Evolutionary conservation across 2,797 vertebrate species (phyloP).

Genomic region (Setipinna tenuifilis): DNA sequence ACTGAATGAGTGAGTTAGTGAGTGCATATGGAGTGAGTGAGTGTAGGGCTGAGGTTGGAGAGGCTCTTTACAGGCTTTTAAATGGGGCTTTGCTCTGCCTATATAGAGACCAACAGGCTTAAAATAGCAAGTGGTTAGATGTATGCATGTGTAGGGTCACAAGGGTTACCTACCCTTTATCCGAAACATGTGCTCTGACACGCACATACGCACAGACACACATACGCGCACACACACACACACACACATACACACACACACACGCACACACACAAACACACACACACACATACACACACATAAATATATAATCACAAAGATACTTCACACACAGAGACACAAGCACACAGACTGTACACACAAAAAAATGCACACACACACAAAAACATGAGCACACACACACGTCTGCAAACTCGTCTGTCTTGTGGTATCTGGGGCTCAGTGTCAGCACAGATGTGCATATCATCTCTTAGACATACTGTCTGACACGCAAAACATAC

Average conservation of each 20-base stretch:
- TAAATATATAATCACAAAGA: not conserved
- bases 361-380: not conserved
- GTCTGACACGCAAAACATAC: not conserved
- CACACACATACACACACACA: conserved; percentile 7
- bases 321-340: not conserved
- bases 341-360: not conserved
- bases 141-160: not conserved
- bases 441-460: not conserved
- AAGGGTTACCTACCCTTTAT: not conserved
- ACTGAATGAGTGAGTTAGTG: not conserved
- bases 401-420: not conserved
- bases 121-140: not conserved
- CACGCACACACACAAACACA: not conserved
- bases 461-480: no score
- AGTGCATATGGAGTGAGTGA: not conserved
- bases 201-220: not conserved
- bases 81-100: not conserved
- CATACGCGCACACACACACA: not conserved
- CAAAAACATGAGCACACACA: not conserved
- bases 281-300: not conserved
- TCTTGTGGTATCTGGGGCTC: not conserved
- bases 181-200: conserved; percentile 1
- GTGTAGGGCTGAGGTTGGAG: not conserved
- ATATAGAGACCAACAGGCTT: not conserved
- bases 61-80: not conserved